A percentile compares a stretch with the other conserved stretches of the same genome.
Conservation (phyloP, 2,113 vertebrate species). For the Urocitellus parryii region DNA sequence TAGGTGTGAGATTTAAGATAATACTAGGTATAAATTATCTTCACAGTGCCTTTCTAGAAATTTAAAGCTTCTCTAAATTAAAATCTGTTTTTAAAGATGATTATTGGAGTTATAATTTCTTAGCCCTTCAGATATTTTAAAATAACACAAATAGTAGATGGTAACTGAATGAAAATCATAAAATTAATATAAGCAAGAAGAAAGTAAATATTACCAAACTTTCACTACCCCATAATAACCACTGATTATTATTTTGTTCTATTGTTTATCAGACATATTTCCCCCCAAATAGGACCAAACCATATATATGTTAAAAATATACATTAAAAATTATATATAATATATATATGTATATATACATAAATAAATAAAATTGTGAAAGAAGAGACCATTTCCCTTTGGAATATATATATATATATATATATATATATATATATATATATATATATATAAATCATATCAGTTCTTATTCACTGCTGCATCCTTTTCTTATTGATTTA, state of each 20-base stretch:
- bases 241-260: background rate
- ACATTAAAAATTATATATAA: too few relatives aligned
- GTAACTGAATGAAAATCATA: background rate
- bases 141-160: background rate
- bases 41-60: background rate
- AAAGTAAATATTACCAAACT: constrained; percentile 9
- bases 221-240: background rate
- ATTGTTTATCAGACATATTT: background rate
- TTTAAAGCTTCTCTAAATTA: background rate
- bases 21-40: background rate
- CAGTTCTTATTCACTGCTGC: background rate
- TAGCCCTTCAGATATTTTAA: background rate
- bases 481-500: constrained; percentile 11
- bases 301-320: too few relatives aligned
- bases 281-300: background rate
- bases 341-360: too few relatives aligned
- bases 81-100: background rate
- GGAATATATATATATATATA: too few relatives aligned
- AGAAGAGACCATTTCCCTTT: too few relatives aligned
- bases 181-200: background rate
- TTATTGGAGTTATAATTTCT: background rate
- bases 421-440: too few relatives aligned
- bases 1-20: background rate
- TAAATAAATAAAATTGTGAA: too few relatives aligned
- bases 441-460: background rate